These are phyloP conservation scores for Bellardia bayeri DNA, from an alignment of 2,888 invertebrate genomes.

Conservation along the genomic window DNA sequence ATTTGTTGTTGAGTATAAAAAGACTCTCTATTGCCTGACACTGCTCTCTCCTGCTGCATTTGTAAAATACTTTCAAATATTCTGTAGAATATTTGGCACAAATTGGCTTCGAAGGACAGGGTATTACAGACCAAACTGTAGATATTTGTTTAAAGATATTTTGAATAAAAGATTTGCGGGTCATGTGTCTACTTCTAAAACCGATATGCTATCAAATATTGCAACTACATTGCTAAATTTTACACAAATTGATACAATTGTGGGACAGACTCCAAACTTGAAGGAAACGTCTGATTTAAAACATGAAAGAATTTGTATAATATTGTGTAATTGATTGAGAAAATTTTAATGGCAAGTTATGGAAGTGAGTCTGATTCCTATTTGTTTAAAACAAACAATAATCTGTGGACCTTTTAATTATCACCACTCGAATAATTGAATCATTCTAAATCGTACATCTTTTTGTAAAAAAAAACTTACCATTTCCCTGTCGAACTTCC, in stretches of 20 bases:
- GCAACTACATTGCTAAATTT: neutral
- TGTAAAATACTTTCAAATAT: neutral
- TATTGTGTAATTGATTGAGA: too few relatives aligned
- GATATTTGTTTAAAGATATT: neutral
- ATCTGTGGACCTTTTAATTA: too few relatives aligned
- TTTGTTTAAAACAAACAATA: too few relatives aligned
- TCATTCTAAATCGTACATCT: too few relatives aligned
- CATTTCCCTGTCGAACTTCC: neutral
- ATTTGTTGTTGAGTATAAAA: neutral
- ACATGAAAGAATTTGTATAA: too few relatives aligned
- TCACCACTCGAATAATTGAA: too few relatives aligned
- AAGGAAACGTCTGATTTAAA: too few relatives aligned
- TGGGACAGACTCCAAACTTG: too few relatives aligned
- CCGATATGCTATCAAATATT: neutral
- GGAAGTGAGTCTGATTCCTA: too few relatives aligned
- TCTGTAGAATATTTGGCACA: constrained; percentile 6
- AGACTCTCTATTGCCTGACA: neutral
- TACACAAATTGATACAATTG: neutral
- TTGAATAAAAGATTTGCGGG: neutral
- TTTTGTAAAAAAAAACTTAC: neutral
- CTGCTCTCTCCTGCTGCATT: neutral
- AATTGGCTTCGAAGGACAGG: neutral
- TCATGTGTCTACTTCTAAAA: too few relatives aligned
- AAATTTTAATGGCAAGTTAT: too few relatives aligned
- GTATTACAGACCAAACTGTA: neutral